Evolutionary conservation across 2,888 invertebrate species (phyloP), one percentile per base, ranked within the genome.

Genomic region (Formica aserva): DNA sequence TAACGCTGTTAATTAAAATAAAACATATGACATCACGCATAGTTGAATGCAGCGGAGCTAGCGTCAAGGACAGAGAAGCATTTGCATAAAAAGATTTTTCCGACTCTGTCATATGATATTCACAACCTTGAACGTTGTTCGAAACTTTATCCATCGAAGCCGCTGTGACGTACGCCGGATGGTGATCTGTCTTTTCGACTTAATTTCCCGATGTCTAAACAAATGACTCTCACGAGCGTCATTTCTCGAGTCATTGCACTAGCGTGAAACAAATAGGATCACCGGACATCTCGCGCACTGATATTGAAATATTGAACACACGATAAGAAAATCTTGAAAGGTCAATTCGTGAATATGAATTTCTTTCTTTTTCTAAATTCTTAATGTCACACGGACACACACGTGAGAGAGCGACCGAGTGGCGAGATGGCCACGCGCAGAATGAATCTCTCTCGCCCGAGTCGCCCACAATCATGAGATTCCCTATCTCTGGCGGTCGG

Each of bases 381-480:
- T 15, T 11, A 48, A 52, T 6, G n/a, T n/a, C 52, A n/a, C 48
- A n/a, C 26, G 22, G 18, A 26, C 76, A 48, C 75, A 13, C 63
- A 3, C 48, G 35, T 35, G 35, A 32, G 35, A 67, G 8, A 67
- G 5, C 67, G 57, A 87, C 83, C 86, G 86, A 76, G 84, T 86
- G 82, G 69, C 62, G 65, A 86, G 83, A 82, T 84, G 72, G 78
- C 72, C 74, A 57, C 72, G 48, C 82, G 81, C 74, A 55, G 86
- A 91, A 85, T 90, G 89, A 91, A 4, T 82, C 86, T 82, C 63
- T 86, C 52, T 32, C 72, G 35, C 52, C 52, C 32, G 71, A 84
- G 84, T 83, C 62, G 71, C 52, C 81, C 15, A 78, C 86, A 83
- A 88, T 90, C 89, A 85, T 62, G 81, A 71, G 86, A 84, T 88